phyloP scores from a whole-genome alignment of 2,797 vertebrate genomes.

The Sylvilagus floridanus region DNA sequence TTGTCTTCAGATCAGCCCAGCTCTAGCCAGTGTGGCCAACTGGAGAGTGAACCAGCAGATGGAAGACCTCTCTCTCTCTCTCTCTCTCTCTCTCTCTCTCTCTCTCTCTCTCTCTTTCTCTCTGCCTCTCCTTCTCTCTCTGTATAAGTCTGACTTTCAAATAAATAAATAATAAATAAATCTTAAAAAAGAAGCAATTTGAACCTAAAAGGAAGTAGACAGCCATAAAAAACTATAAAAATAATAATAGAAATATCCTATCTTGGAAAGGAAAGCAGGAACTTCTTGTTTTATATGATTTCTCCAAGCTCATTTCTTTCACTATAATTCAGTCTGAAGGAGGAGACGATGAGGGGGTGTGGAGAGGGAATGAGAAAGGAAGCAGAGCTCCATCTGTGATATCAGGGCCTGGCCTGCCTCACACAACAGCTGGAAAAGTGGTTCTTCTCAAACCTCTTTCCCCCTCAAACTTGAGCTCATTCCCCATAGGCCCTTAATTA shows the following conservation, averaged over 20 bases:
- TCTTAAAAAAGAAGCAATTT: background rate
- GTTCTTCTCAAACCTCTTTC: background rate
- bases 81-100: no score
- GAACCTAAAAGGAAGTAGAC: background rate
- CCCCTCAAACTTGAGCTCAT: background rate
- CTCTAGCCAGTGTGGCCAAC: no score
- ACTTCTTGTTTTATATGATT: background rate
- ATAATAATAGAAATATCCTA: background rate
- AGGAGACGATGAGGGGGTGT: background rate
- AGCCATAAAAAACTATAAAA: background rate
- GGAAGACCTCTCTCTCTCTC: no score
- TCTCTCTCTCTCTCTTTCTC: no score
- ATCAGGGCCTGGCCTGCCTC: background rate
- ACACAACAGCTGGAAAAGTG: background rate
- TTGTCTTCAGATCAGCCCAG: no score
- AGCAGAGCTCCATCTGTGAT: background rate
- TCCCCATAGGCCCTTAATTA: constrained; percentile 48
- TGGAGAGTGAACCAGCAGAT: no score
- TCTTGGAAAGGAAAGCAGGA: background rate
- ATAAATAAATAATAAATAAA: no score
- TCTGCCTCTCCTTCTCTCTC: no score
- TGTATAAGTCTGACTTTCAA: no score
- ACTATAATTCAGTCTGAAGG: background rate
- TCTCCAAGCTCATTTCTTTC: background rate
- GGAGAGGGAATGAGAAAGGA: background rate